These are phyloP conservation scores for Phallusia fumigata DNA, from an alignment of 23 tunicate genomes.

Conservation along the genomic window DNA sequence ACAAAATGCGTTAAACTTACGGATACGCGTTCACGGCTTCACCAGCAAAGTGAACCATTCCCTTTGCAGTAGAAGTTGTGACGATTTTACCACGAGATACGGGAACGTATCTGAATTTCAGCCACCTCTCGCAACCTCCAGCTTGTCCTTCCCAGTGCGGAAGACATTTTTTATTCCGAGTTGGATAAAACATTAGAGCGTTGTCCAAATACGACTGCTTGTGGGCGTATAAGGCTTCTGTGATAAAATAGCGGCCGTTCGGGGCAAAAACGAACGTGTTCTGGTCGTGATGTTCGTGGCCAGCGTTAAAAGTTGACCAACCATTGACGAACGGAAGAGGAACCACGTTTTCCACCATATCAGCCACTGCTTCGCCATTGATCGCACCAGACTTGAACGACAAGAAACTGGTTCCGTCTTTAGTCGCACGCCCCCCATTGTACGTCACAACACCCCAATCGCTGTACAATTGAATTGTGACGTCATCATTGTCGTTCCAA, in stretches of 20 bases:
- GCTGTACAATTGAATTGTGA: constrained; percentile 32
- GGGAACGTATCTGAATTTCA: constrained; percentile 31
- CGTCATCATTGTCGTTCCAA: background rate
- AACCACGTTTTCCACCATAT: constrained; percentile 9
- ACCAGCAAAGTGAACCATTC: constrained; percentile 65
- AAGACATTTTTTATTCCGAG: constrained; percentile 13
- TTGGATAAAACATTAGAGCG: constrained; percentile 39
- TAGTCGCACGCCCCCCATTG: constrained; percentile 28
- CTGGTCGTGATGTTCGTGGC: constrained; percentile 83
- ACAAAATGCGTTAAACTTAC: background rate
- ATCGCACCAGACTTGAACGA: constrained; percentile 54
- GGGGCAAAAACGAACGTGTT: constrained; percentile 69
- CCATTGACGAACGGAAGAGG: background rate
- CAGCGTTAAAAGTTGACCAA: constrained; percentile 58
- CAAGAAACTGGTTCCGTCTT: constrained; percentile 33
- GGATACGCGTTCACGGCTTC: constrained; percentile 53
- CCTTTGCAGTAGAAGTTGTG: constrained; percentile 25
- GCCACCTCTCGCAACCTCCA: constrained; percentile 65
- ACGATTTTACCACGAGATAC: constrained; percentile 46
- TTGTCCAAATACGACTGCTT: constrained; percentile 45
- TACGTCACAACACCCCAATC: constrained; percentile 85
- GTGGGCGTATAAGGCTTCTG: constrained; percentile 58
- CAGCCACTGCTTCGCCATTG: constrained; percentile 47
- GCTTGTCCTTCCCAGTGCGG: constrained; percentile 66
- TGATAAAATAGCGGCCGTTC: constrained; percentile 53